Evolutionary conservation across 2,113 vertebrate species (phyloP).

Genomic region (Stomatorhinus ivindoensis): DNA sequence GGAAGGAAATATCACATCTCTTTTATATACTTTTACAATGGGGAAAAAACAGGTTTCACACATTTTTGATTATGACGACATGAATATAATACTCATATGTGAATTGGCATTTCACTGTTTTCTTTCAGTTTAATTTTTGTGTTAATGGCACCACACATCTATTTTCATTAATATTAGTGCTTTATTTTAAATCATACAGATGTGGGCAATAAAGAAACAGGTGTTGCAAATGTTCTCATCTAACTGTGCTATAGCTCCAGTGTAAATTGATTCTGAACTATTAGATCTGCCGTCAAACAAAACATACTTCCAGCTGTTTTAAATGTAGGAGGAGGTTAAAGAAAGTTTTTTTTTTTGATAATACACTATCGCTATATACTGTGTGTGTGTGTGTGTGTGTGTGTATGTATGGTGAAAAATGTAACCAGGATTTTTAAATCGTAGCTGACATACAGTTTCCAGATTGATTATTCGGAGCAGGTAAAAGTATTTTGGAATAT

Average conservation of each 20-base stretch:
- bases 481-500: not conserved
- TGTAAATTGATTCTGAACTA: slow-evolving; percentile 34
- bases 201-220: slow-evolving; percentile 51
- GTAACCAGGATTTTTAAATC: not conserved
- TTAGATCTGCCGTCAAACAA: slow-evolving; percentile 39
- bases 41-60: not conserved
- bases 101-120: slow-evolving; percentile 14
- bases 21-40: not conserved
- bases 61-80: not conserved
- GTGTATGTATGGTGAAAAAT: too few species aligned
- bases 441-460: not conserved
- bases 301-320: slow-evolving; percentile 32
- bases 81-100: slow-evolving; percentile 13
- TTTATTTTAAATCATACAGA: slow-evolving; percentile 42
- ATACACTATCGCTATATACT: not conserved
- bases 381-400: not conserved
- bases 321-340: not conserved
- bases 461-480: not conserved
- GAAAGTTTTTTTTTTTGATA: not conserved
- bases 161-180: slow-evolving; percentile 34
- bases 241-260: slow-evolving; percentile 38
- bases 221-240: slow-evolving; percentile 47
- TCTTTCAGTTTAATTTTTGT: slow-evolving; percentile 19
- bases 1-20: not conserved
- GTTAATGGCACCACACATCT: slow-evolving; percentile 23